phyloP scores from a whole-genome alignment of 2,113 vertebrate genomes.

The Eurystomus gularis region DNA sequence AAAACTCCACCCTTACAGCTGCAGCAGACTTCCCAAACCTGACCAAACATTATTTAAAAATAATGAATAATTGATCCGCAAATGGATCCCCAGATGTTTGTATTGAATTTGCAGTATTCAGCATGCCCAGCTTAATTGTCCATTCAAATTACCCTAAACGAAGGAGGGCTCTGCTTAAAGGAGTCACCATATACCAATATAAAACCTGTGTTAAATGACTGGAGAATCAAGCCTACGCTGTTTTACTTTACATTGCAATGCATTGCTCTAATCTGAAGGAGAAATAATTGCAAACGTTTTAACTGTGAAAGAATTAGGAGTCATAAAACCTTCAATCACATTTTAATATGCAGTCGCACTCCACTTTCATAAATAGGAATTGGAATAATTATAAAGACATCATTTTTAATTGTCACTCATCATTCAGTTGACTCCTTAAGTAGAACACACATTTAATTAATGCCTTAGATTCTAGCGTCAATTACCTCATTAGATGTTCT shows the following conservation, averaged over 20 bases:
- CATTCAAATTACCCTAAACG: constrained; percentile 3
- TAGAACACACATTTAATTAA: constrained; percentile 66
- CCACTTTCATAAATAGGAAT: constrained; percentile 58
- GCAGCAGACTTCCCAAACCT: background rate
- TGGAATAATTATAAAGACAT: constrained; percentile 67
- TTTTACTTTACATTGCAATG: constrained; percentile 51
- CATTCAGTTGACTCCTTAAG: constrained; percentile 44
- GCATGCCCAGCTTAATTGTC: constrained; percentile 41
- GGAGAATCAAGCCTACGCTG: constrained; percentile 54
- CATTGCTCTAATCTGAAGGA: constrained; percentile 45
- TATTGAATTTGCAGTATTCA: constrained; percentile 30
- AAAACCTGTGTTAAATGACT: constrained; percentile 41
- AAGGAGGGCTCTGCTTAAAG: constrained; percentile 27
- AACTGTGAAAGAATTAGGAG: constrained; percentile 56
- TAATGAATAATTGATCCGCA: constrained; percentile 19
- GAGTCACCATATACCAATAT: constrained; percentile 46
- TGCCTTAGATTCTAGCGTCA: constrained; percentile 51
- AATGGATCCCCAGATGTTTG: constrained; percentile 39
- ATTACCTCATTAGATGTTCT: constrained; percentile 51
- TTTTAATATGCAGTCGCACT: constrained; percentile 61
- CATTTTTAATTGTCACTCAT: constrained; percentile 65
- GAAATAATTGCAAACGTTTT: constrained; percentile 67
- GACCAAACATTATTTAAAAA: constrained; percentile 20
- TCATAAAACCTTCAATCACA: constrained; percentile 68
- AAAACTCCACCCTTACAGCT: background rate